A percentile compares a stretch with the other conserved stretches of the same genome.
Evolutionary conservation across 2,888 invertebrate genomes (phyloP).

Genomic region (Plemyria rubiginata): DNA sequence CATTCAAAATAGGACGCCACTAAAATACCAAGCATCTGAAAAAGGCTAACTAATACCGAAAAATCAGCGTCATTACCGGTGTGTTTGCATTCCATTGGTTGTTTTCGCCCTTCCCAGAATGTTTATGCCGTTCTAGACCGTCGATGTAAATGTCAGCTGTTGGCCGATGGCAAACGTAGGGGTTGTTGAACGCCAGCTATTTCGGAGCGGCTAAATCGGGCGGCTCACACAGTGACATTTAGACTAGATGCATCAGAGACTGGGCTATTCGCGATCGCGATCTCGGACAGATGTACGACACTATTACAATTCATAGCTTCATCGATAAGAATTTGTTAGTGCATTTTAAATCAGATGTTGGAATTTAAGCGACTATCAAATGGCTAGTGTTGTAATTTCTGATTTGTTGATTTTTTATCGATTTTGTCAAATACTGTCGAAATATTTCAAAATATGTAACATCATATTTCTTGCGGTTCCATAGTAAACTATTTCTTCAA

Average conservation of each 20-base stretch:
- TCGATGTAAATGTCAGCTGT: slow-evolving; percentile 71
- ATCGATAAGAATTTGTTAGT: slow-evolving; percentile 1
- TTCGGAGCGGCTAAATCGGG: slow-evolving; percentile 80
- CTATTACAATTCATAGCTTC: slow-evolving; percentile 26
- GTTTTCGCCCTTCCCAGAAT: slow-evolving; percentile 30
- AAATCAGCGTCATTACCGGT: slow-evolving; percentile 33
- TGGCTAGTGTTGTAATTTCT: slow-evolving; percentile 11
- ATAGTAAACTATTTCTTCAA: no score
- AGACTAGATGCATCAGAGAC: slow-evolving; percentile 78
- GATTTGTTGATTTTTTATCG: slow-evolving; percentile 2
- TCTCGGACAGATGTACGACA: slow-evolving; percentile 30
- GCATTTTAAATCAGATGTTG: background rate
- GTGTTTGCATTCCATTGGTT: slow-evolving; percentile 49
- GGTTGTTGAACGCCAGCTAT: slow-evolving; percentile 84
- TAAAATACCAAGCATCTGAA: slow-evolving; percentile 27
- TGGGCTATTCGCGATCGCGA: slow-evolving; percentile 41
- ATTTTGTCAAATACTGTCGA: slow-evolving; percentile 2
- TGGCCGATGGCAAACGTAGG: slow-evolving; percentile 75
- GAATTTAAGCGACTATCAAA: slow-evolving; percentile 9
- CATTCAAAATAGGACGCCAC: slow-evolving; percentile 26
- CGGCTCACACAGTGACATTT: slow-evolving; percentile 83
- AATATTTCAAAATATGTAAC: background rate
- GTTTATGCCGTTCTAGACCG: slow-evolving; percentile 45
- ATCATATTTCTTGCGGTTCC: background rate
- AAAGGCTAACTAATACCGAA: slow-evolving; percentile 23